Percentiles rank a stretch among this genome's conserved stretches.
Conservation (phyloP, 1,140 invertebrate species). For the Melanaphis sacchari region DNA sequence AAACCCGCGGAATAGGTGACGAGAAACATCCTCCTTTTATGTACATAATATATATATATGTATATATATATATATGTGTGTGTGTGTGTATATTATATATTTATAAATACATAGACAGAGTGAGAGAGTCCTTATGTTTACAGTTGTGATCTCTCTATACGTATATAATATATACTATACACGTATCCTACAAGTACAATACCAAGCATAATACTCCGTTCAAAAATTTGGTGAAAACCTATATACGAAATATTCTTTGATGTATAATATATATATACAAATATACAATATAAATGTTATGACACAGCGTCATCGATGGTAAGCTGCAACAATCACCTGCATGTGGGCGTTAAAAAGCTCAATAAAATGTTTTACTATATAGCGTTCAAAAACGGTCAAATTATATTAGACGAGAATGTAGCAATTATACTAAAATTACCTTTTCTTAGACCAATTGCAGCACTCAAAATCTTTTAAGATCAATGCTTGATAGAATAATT, state of each 20-base stretch:
- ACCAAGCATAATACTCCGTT: constrained; percentile 1
- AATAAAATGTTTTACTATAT: background rate
- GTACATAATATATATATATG: background rate
- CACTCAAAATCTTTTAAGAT: background rate
- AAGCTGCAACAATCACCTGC: background rate
- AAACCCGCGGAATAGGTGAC: constrained; percentile 25
- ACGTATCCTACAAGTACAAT: background rate
- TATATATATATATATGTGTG: too few species aligned
- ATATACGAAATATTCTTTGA: background rate
- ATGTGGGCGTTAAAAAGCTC: background rate
- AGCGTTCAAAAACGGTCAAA: background rate
- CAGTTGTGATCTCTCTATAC: background rate
- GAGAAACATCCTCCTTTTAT: constrained; percentile 4
- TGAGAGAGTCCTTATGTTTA: background rate
- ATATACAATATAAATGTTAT: background rate
- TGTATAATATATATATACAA: background rate
- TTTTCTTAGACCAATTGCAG: background rate
- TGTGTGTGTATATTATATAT: background rate
- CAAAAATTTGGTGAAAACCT: background rate
- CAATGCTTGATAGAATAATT: background rate
- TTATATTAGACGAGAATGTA: background rate
- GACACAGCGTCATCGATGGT: background rate
- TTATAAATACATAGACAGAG: background rate
- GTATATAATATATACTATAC: background rate
- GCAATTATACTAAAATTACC: background rate